Conservation (phyloP, 2,888 invertebrate species). For the Dione juno region DNA sequence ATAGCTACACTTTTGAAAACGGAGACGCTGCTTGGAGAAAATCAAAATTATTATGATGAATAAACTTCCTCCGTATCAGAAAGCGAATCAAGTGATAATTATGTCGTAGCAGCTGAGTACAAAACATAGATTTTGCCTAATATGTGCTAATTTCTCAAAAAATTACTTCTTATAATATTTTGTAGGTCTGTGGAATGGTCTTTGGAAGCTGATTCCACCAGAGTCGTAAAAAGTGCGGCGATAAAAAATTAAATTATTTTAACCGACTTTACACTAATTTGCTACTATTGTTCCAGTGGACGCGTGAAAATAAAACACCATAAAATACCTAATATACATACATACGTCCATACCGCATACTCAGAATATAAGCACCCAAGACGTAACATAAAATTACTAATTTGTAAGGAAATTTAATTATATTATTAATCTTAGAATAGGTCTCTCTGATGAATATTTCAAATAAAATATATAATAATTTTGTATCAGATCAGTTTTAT, state of each 20-base stretch:
- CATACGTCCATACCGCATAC: not conserved
- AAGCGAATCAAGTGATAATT: no score
- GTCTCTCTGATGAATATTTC: no score
- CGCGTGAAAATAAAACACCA: not conserved
- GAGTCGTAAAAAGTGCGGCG: not conserved
- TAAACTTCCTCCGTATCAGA: no score
- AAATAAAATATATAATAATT: no score
- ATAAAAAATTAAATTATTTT: constrained; percentile 11
- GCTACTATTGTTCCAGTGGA: constrained; percentile 10
- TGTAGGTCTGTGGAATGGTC: not conserved
- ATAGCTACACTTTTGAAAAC: no score
- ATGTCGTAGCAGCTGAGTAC: no score
- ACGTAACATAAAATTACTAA: not conserved
- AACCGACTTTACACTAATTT: constrained; percentile 27
- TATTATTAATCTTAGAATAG: no score
- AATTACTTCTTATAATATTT: not conserved
- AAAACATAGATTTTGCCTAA: no score
- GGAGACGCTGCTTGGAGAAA: no score
- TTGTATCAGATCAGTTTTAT: no score
- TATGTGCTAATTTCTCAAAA: no score
- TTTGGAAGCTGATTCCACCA: not conserved
- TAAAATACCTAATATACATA: not conserved
- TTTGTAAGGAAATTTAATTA: not conserved
- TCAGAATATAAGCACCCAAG: not conserved
- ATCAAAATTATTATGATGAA: no score